Evolutionary conservation across 2,113 vertebrate species (phyloP).

Genomic region (Genyomyrus donnyi): DNA sequence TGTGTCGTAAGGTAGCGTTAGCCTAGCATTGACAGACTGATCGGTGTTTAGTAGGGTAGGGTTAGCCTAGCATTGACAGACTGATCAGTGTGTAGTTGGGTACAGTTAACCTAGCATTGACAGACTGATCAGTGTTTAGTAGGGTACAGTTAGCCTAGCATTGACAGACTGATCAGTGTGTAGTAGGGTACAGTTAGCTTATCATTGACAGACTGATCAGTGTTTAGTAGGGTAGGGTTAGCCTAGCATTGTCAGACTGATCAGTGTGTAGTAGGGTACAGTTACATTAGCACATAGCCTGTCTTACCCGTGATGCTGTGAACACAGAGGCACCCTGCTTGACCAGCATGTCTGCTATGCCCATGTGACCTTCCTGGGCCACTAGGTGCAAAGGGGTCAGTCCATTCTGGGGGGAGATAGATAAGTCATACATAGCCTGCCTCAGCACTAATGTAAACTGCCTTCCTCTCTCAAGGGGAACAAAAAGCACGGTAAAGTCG

Average conservation of each 20-base stretch:
- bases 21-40: not conserved
- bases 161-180: too few species aligned
- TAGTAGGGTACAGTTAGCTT: too few species aligned
- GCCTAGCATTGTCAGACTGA: not conserved
- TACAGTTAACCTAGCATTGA: too few species aligned
- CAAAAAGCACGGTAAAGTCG: not conserved
- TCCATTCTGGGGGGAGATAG: conserved; percentile 66
- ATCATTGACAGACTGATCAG: not conserved
- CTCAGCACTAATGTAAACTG: not conserved
- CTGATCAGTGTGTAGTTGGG: not conserved
- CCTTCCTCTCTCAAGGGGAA: not conserved
- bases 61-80: too few species aligned
- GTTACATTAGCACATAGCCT: not conserved
- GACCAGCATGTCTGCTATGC: conserved; percentile 81
- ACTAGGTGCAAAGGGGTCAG: conserved; percentile 91
- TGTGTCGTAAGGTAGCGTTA: not conserved
- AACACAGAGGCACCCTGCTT: conserved; percentile 83
- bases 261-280: not conserved
- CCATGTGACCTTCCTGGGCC: conserved; percentile 88
- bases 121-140: too few species aligned
- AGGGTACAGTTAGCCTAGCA: too few species aligned
- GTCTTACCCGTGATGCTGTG: conserved; percentile 75
- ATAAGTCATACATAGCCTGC: not conserved
- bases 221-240: not conserved
- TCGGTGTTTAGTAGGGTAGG: too few species aligned